phyloP scores from a whole-genome alignment of 2,113 vertebrate species.

The Tragelaphus imberbis region DNA sequence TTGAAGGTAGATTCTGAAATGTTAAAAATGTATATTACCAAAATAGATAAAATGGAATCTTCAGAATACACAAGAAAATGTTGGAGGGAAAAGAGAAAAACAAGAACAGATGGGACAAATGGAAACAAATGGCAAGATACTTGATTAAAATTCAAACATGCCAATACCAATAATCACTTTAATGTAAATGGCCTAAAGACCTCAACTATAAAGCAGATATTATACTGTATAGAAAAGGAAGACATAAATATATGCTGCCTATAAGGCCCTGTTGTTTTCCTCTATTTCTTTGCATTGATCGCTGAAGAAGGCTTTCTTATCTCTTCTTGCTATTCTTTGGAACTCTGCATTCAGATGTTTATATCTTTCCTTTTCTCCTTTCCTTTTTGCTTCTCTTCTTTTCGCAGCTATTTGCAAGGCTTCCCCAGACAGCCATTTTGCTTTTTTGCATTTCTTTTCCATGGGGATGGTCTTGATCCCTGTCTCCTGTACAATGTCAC shows the following conservation, averaged over 20 bases:
- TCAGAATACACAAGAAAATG: background rate
- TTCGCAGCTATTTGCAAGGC: no score
- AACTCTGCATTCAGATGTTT: no score
- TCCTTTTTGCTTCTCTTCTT: no score
- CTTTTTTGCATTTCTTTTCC: no score
- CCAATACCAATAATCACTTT: background rate
- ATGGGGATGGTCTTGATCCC: no score
- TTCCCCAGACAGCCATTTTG: no score
- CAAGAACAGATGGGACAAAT: background rate
- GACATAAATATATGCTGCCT: background rate
- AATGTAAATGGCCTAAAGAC: background rate
- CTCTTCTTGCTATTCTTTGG: no score
- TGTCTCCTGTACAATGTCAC: no score
- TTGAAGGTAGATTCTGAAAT: slow-evolving; percentile 7
- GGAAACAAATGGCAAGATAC: background rate
- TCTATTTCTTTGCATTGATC: no score
- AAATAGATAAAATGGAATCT: background rate
- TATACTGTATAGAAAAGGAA: background rate
- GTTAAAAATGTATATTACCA: background rate
- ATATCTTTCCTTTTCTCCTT: no score
- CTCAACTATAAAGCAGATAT: background rate
- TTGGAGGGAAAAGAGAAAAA: background rate
- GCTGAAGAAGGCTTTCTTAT: no score
- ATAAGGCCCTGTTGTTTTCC: background rate
- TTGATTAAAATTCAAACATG: background rate